These are phyloP conservation scores for Clarias gariepinus DNA, from an alignment of 2,113 vertebrate genomes.

Conservation along the genomic window DNA sequence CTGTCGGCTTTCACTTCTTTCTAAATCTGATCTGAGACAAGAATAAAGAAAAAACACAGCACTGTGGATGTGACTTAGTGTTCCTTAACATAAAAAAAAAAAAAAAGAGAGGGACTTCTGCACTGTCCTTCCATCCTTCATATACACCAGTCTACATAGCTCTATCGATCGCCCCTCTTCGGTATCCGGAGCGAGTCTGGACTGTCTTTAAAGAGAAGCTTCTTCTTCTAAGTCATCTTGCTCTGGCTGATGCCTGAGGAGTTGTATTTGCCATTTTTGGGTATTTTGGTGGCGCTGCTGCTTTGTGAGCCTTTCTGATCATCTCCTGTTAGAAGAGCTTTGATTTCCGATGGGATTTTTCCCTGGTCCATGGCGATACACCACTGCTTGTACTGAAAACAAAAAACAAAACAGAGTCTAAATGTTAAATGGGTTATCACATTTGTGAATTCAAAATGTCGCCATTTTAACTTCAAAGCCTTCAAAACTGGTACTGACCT, in stretches of 20 bases:
- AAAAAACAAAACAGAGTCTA: background rate
- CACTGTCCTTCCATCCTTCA: constrained; percentile 18
- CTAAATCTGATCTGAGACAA: background rate
- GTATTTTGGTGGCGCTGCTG: constrained; percentile 70
- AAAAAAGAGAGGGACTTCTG: background rate
- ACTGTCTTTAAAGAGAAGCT: background rate
- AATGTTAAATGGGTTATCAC: background rate
- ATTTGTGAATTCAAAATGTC: background rate
- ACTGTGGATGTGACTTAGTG: constrained; percentile 29
- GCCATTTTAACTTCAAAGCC: background rate
- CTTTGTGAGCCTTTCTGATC: constrained; percentile 82
- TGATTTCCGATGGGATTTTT: constrained; percentile 98
- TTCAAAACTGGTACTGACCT: background rate
- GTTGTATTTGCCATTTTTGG: constrained; percentile 77
- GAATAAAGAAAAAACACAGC: background rate
- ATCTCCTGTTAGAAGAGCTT: constrained; percentile 91
- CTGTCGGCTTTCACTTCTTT: background rate
- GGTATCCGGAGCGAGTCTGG: background rate
- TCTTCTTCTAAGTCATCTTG: constrained; percentile 57
- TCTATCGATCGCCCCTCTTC: background rate
- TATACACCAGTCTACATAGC: background rate
- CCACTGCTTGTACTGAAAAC: constrained; percentile 95
- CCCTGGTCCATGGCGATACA: constrained; percentile 97
- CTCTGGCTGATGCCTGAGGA: constrained; percentile 72
- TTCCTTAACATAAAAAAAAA: background rate